Evolutionary conservation across 1,140 invertebrate species (phyloP), one percentile per base, ranked within the genome.

Genomic region (Calephelis virginiensis): DNA sequence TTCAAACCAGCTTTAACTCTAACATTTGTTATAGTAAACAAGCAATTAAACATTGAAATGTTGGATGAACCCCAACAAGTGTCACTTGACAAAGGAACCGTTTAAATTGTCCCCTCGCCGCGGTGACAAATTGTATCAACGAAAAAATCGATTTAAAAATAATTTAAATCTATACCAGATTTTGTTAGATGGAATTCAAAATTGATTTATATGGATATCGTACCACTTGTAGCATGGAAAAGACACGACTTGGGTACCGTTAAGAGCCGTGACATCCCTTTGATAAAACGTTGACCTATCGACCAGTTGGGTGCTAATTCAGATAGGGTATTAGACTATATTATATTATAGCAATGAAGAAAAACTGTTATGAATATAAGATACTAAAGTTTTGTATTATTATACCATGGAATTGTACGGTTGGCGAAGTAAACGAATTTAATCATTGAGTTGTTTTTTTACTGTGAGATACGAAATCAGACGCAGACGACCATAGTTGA

Each of bases 1-100:
- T 59, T 56, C 62, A 56, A 63, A 65, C 45, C 28, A 45, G 43
- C 14, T 53, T 60, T 53, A 66, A 64, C 66, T 66, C 48, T 66
- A 79, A 82, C 83, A 86, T 89, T 89, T 85, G 85, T 86, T 81
- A 82, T 67, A 80, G 78, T 83, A 87, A 86, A 87, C 82, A 89
- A 81, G 80, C 83, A 84, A 87, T 89, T 86, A 83, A 81, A 84
- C 78, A 81, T 69, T 70, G 59, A 72, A 72, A 72, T 69, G 69
- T 72, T 68, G 75, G 72, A 75, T 74, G 82, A 80, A 76, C 80
- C 86, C 84, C 76, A 76, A 80, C 80, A 82, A 85, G 80, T 86
- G 86, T 80, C 81, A 78, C 60, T 70, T 76, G 67, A 87, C 82
- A 89, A 82, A 79, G 68, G 78, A 74, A 71, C 63, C 75, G 71